A percentile compares a stretch with the other conserved stretches of the same genome.
phyloP scores from a whole-genome alignment of 2,888 invertebrate species.

The Sclerodermus sp. region DNA sequence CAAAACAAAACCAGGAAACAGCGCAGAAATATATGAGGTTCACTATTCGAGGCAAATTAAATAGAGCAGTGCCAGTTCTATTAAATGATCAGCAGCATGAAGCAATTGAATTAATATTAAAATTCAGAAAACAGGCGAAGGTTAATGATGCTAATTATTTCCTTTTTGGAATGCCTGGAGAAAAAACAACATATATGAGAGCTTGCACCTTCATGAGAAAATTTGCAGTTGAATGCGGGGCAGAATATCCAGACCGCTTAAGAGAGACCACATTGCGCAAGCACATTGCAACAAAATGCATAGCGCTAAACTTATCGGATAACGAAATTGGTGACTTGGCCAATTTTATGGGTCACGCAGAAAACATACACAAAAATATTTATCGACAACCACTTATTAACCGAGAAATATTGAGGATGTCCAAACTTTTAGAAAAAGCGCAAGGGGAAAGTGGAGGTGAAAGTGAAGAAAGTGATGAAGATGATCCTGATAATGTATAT shows the following conservation, averaged over 20 bases:
- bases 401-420: conserved; percentile 23
- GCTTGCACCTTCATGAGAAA: conserved; percentile 6
- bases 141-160: conserved; percentile 13
- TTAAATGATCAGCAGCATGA: conserved; percentile 6
- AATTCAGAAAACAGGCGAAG: conserved; percentile 7
- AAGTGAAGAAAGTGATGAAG: neutral
- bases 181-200: too few species aligned
- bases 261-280: conserved; percentile 17
- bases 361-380: conserved; percentile 4
- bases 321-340: conserved; percentile 10
- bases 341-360: conserved; percentile 14
- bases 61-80: conserved; percentile 17
- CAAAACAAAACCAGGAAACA: conserved; percentile 5
- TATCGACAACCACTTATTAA: conserved; percentile 18
- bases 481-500: neutral
- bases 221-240: conserved; percentile 11
- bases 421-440: conserved; percentile 21
- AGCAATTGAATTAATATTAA: conserved; percentile 8
- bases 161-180: conserved; percentile 15
- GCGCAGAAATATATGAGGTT: conserved; percentile 19
- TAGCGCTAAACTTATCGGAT: conserved; percentile 14
- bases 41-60: conserved; percentile 18
- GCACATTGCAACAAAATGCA: conserved; percentile 14
- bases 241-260: conserved; percentile 9
- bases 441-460: too few species aligned